A percentile compares a stretch with the other conserved stretches of the same genome.
Conservation (phyloP, 2,888 invertebrate genomes). For the Eubasilissa splendida region DNA sequence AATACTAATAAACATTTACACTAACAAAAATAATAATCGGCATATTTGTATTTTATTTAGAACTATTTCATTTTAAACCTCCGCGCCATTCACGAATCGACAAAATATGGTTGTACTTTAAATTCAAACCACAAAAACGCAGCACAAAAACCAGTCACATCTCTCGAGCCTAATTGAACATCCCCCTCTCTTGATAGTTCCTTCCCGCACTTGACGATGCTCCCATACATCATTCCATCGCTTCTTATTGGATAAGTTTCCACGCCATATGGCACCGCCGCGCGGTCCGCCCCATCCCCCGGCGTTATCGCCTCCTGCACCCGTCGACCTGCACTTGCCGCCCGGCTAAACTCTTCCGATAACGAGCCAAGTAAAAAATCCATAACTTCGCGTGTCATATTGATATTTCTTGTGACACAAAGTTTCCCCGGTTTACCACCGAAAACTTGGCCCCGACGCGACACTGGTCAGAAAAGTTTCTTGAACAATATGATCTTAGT, state of each 20-base stretch:
- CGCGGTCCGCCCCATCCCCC: slow-evolving; percentile 42
- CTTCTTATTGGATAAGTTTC: slow-evolving; percentile 59
- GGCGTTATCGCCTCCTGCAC: slow-evolving; percentile 44
- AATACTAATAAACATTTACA: no score
- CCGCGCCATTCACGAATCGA: no score
- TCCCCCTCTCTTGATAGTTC: slow-evolving; percentile 15
- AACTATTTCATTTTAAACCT: no score
- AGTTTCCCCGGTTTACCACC: slow-evolving; percentile 17
- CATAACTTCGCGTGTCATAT: slow-evolving; percentile 33
- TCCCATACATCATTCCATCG: slow-evolving; percentile 56
- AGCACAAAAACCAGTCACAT: slow-evolving; percentile 28
- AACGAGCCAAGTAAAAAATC: slow-evolving; percentile 41
- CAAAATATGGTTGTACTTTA: no score
- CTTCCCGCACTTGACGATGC: slow-evolving; percentile 16
- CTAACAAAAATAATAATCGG: no score
- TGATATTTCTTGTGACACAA: slow-evolving; percentile 31
- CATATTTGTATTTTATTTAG: no score
- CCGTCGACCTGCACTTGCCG: slow-evolving; percentile 34
- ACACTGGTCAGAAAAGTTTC: neutral
- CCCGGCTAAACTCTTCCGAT: slow-evolving; percentile 36
- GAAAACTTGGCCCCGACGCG: neutral
- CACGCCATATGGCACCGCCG: slow-evolving; percentile 55
- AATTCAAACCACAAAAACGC: no score
- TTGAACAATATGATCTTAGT: neutral
- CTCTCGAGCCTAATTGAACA: slow-evolving; percentile 53